Evolutionary conservation across 2,797 vertebrate species (phyloP).

Genomic region (Anguilla megastoma): DNA sequence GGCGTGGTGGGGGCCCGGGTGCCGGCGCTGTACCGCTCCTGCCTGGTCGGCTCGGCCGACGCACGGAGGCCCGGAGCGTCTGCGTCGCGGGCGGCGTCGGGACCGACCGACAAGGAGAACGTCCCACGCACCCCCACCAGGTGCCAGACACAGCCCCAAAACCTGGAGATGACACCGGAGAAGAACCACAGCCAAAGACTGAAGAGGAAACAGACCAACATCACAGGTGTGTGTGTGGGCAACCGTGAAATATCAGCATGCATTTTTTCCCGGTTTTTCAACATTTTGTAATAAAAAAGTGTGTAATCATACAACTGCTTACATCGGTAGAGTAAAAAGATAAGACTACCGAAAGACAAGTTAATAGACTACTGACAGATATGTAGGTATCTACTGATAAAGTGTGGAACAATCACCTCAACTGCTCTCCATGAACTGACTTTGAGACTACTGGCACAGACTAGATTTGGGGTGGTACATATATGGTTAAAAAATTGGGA

Average conservation of each 20-base stretch:
- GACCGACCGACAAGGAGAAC: slow-evolving; percentile 61
- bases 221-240: slow-evolving; percentile 76
- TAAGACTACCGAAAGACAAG: neutral
- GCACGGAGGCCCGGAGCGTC: neutral
- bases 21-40: slow-evolving; percentile 67
- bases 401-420: neutral
- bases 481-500: neutral
- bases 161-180: slow-evolving; percentile 54
- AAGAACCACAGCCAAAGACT: slow-evolving; percentile 44
- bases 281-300: neutral
- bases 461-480: neutral
- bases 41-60: neutral
- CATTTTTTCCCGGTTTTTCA: neutral
- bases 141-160: slow-evolving; percentile 38
- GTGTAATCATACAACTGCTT: neutral
- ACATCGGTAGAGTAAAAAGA: neutral
- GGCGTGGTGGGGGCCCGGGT: slow-evolving; percentile 62
- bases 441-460: neutral
- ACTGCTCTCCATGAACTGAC: neutral
- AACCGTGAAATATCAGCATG: neutral
- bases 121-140: slow-evolving; percentile 49
- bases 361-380: neutral
- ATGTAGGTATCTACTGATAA: neutral
- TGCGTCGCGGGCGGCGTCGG: neutral
- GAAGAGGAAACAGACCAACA: slow-evolving; percentile 85